Percentiles rank a stretch among this genome's conserved stretches.
phyloP scores from a whole-genome alignment of 1,140 invertebrate species.

The Drosophila fuyamai region DNA sequence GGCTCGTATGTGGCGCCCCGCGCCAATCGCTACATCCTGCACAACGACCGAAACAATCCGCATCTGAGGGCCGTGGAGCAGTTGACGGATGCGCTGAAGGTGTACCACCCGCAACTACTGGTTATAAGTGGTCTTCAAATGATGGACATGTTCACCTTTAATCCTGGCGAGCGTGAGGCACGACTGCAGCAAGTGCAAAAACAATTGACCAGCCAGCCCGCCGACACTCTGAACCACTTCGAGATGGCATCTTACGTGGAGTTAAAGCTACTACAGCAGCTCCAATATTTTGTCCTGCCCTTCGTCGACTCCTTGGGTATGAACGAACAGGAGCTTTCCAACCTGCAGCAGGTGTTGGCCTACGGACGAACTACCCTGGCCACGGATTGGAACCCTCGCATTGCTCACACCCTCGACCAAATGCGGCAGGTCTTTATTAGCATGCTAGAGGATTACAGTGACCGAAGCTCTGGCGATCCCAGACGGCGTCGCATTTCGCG shows the following conservation, averaged over 20 bases:
- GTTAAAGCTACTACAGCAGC: slow-evolving; percentile 88
- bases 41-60: slow-evolving; percentile 94
- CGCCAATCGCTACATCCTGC: slow-evolving; percentile 95
- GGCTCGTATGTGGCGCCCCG: slow-evolving; percentile 90
- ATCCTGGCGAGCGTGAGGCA: slow-evolving; percentile 87
- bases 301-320: slow-evolving; percentile 94
- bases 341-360: slow-evolving; percentile 89
- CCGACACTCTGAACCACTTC: slow-evolving; percentile 91
- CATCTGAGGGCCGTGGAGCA: slow-evolving; percentile 90
- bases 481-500: slow-evolving; percentile 88
- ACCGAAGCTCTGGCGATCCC: slow-evolving; percentile 29
- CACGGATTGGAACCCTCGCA: slow-evolving; percentile 91
- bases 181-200: slow-evolving; percentile 89
- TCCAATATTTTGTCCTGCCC: slow-evolving; percentile 89
- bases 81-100: slow-evolving; percentile 88
- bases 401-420: slow-evolving; percentile 93
- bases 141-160: slow-evolving; percentile 95
- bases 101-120: slow-evolving; percentile 90
- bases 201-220: slow-evolving; percentile 88
- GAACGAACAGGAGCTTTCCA: slow-evolving; percentile 95
- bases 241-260: slow-evolving; percentile 95
- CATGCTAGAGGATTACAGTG: slow-evolving; percentile 74
- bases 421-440: slow-evolving; percentile 91
- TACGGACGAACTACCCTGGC: slow-evolving; percentile 91
- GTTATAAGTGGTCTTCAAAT: slow-evolving; percentile 94